Percentiles rank a stretch among this genome's conserved stretches.
Conservation (phyloP, 2,888 invertebrate species). For the Oligia latruncula region DNA sequence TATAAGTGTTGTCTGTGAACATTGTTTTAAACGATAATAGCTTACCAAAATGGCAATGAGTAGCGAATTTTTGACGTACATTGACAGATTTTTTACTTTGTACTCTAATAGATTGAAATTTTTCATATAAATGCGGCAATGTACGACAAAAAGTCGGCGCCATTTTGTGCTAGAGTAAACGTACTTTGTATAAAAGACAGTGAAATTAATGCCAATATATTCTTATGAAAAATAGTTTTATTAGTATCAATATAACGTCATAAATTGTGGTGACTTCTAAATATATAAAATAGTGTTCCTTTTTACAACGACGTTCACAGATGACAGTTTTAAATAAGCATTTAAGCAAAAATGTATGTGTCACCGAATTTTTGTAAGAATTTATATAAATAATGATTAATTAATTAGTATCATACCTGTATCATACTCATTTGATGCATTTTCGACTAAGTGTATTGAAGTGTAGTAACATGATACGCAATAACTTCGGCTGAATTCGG, state of each 20-base stretch:
- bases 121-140: slow-evolving; percentile 40
- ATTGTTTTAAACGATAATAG: slow-evolving; percentile 33
- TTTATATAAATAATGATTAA: slow-evolving; percentile 75
- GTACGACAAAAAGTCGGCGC: slow-evolving; percentile 19
- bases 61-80: slow-evolving; percentile 33
- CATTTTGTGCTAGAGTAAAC: slow-evolving; percentile 18
- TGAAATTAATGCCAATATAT: slow-evolving; percentile 60
- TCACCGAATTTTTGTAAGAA: slow-evolving; percentile 86
- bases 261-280: slow-evolving; percentile 19
- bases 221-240: slow-evolving; percentile 58
- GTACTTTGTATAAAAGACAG: slow-evolving; percentile 56
- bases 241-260: slow-evolving; percentile 34
- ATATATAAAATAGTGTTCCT: slow-evolving; percentile 31
- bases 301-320: slow-evolving; percentile 51
- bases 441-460: slow-evolving; percentile 76
- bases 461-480: slow-evolving; percentile 54
- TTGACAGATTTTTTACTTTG: slow-evolving; percentile 46
- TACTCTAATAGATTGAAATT: slow-evolving; percentile 27
- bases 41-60: slow-evolving; percentile 4
- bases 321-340: slow-evolving; percentile 67
- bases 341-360: slow-evolving; percentile 75
- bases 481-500: slow-evolving; percentile 19
- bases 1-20: slow-evolving; percentile 59
- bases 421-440: slow-evolving; percentile 88
- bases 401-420: slow-evolving; percentile 81